Evolutionary conservation across 2,888 invertebrate genomes (phyloP).

Genomic region (Patella depressa): DNA sequence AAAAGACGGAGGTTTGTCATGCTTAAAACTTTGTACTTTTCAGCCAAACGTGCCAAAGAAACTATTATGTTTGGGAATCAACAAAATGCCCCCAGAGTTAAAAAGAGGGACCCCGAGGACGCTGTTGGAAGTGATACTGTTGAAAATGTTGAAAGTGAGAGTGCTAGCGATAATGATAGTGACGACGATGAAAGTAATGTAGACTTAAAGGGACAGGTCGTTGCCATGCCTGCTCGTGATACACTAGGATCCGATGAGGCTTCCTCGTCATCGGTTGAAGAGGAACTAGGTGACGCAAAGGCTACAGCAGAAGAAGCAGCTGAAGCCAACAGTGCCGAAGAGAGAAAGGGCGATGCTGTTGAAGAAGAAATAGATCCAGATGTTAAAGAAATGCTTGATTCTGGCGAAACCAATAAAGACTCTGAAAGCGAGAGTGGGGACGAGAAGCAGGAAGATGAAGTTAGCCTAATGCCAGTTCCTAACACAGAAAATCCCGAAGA

Average conservation of each 20-base stretch:
- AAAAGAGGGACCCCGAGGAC: slow-evolving; percentile 33
- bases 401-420: neutral
- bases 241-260: neutral
- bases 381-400: slow-evolving; percentile 12
- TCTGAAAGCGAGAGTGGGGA: slow-evolving; percentile 11
- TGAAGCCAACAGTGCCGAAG: neutral
- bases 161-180: neutral
- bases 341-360: neutral
- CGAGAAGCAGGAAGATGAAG: slow-evolving; percentile 20
- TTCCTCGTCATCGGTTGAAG: neutral
- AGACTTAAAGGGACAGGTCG: neutral
- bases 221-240: neutral
- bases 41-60: slow-evolving; percentile 51
- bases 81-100: slow-evolving; percentile 39
- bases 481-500: slow-evolving; percentile 24
- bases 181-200: slow-evolving; percentile 1
- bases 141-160: neutral
- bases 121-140: slow-evolving; percentile 17
- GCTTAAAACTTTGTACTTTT: neutral
- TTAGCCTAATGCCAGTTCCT: too few species aligned
- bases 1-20: too few species aligned
- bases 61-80: slow-evolving; percentile 48
- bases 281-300: neutral
- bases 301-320: neutral
- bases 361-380: slow-evolving; percentile 24